Evolutionary conservation across 2,113 vertebrate genomes (phyloP), one percentile per base, ranked within the genome.

Genomic region (Copsychus sechellarum): DNA sequence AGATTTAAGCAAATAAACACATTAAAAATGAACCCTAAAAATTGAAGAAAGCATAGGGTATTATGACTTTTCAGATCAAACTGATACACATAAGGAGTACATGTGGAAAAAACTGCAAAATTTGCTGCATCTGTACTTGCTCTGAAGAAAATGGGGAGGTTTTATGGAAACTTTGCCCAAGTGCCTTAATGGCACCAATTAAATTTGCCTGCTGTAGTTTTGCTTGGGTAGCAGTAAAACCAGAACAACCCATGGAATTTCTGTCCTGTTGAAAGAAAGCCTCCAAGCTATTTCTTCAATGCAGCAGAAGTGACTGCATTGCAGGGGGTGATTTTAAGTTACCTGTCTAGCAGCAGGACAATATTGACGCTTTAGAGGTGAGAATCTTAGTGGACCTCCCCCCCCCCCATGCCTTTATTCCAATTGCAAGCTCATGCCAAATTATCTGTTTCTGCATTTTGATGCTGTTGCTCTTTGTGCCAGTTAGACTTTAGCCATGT

Each of bases 361-460:
- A 64, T 9, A 60, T 19, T 38, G 34, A 51, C 25, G 20, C 14
- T 57, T 31, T 8, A 85, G 45, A 31, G 7, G 5, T 53, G 62
- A 9, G 3, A 45, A 42, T n/a, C 3, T 53, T 8, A 57, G 8
- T 48, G 38, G 13, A 77, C 5, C 1, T 3, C 4, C 9, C 48
- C 12, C 5, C 1, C 4, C 4, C 9, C 48, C 12, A 22, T 13
- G 22, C 29, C 14, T 4, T 84, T 76, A 51, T 25, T 5, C 16
- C 25, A 9, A 3, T 7, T 85, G 13, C 13, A 61, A 71, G 12
- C 2, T 28, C 50, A 69, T 21, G 31, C 2, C 26, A 53, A 25
- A 51, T 81, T 66, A 66, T 74, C 5, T 79, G 3, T n/a, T 85
- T 64, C 61, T 64, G 9, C 8, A 17, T 53, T 85, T 65, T 84